Percentiles rank a stretch among this genome's conserved stretches.
Evolutionary conservation across 1,140 invertebrate species (phyloP).

Genomic region (Lycorma delicatula): DNA sequence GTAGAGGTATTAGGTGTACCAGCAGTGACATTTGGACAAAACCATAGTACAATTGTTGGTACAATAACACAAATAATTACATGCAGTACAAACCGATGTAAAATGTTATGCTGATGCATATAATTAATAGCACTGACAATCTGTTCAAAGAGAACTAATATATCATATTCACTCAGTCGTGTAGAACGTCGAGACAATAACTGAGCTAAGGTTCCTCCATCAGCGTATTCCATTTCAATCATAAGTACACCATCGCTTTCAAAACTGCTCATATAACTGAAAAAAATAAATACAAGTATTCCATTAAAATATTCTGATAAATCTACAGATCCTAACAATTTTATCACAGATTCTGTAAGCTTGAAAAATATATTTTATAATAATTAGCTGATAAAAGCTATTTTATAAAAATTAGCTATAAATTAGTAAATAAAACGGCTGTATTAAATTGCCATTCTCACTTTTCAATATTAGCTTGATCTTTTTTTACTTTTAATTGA

Average conservation of each 20-base stretch:
- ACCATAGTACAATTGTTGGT: no score
- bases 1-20: no score
- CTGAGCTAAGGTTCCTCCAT: constrained; percentile 63
- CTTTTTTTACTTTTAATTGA: no score
- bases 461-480: no score
- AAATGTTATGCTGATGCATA: constrained; percentile 62
- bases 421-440: no score
- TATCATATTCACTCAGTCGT: constrained; percentile 49
- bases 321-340: no score
- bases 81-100: constrained; percentile 69
- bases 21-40: no score
- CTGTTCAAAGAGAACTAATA: constrained; percentile 58
- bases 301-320: not conserved
- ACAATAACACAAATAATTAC: no score
- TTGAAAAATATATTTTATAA: no score
- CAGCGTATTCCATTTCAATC: constrained; percentile 77
- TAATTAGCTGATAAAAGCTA: no score
- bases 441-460: no score
- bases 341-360: no score
- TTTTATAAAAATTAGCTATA: not conserved
- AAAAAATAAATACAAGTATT: not conserved
- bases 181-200: constrained; percentile 44
- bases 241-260: constrained; percentile 61
- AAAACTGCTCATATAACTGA: constrained; percentile 66
- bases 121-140: constrained; percentile 59